Percentiles rank a stretch among this genome's conserved stretches.
phyloP scores from a whole-genome alignment of 92 coral and sea anemone species.

The Porites cylindrica region DNA sequence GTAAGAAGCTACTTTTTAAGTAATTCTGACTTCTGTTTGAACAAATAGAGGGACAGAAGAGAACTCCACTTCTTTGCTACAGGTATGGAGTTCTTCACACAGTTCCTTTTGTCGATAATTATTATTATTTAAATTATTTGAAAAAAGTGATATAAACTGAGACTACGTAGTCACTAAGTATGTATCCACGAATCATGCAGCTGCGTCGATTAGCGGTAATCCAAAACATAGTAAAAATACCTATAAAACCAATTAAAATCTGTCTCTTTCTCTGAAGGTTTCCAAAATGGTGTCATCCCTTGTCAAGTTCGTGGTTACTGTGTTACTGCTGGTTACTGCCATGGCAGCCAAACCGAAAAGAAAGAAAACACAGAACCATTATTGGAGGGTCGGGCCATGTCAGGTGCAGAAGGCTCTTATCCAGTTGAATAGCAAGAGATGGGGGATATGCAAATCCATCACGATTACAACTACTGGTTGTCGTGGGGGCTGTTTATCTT shows the following conservation, averaged over 20 bases:
- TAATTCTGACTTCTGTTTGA: too few species aligned
- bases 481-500: conserved; percentile 90
- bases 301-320: conserved; percentile 20
- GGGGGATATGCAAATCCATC: conserved; percentile 19
- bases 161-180: too few species aligned
- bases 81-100: too few species aligned
- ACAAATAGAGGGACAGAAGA: too few species aligned
- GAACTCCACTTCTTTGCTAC: too few species aligned
- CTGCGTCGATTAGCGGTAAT: too few species aligned
- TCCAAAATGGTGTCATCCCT: conserved; percentile 15
- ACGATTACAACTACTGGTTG: conserved; percentile 78
- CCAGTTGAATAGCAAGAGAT: conserved; percentile 15
- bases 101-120: too few species aligned
- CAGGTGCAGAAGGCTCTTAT: not conserved
- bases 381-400: not conserved
- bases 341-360: not conserved
- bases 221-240: not conserved
- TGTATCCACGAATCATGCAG: too few species aligned
- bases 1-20: too few species aligned
- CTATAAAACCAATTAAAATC: not conserved
- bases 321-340: conserved; percentile 6
- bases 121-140: too few species aligned
- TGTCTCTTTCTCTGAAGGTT: conserved; percentile 7
- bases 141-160: too few species aligned
- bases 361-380: not conserved